Evolutionary conservation across 1,140 invertebrate genomes (phyloP), one percentile per base, ranked within the genome.

Genomic region (Procambarus clarkii): DNA sequence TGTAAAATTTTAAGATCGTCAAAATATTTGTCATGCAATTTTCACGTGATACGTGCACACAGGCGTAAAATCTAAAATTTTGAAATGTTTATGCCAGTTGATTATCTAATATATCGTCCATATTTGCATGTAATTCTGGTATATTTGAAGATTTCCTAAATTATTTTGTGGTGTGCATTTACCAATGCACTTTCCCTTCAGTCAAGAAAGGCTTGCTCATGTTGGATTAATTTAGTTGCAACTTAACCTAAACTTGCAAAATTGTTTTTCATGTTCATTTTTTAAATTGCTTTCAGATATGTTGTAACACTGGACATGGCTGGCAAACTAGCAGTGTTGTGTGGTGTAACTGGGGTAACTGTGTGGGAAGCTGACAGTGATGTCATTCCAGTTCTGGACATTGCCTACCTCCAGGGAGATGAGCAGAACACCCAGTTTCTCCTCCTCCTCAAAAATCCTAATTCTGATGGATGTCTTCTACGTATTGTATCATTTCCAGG

Each of bases 401-500:
- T 91, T 44, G 46, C 24, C 45, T 74, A 79, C 71, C 71, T 91
- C 3, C 82, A 91, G 58, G 83, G 83, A 7, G 81, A 85, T 21
- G 81, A 85, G 13, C 15, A 79, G 8, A 60, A 54, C 21, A 46
- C 83, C 15, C 89, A 91, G 81, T 64, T 91, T 76, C 44, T 91
- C 15, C 69, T 91, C 13, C 48, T 91, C 3, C 89, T 85, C 21
- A 44, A 79, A n/a, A 79, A 85, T n/a, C 34, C 48, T 3, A 45
- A 79, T 64, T 78, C 58, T 69, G 81, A 50, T 45, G 82, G 82
- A 3, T 85, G 76, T 69, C 46, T 91, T 3, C 54, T 91, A 15
- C 82, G 88, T 60, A 86, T 91, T 79, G 44, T 86, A 18, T 85
- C 89, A 11, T 91, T 91, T 69, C 89, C 89, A 64, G 89, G 89